Evolutionary conservation across 2,797 vertebrate genomes (phyloP).

Genomic region (Salmo trutta): DNA sequence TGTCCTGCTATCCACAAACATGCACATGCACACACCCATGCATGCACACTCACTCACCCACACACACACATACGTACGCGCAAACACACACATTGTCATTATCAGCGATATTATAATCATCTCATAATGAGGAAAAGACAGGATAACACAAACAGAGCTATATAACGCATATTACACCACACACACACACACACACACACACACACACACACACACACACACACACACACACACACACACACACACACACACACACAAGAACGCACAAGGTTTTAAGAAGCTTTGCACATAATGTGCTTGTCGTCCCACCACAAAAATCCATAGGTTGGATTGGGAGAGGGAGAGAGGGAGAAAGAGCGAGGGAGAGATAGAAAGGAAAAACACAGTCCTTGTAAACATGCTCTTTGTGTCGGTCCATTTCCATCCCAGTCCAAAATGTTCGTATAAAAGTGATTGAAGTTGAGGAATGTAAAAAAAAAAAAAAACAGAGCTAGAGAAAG

Average conservation of each 20-base stretch:
- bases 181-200: slow-evolving; percentile 12
- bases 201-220: slow-evolving; percentile 12
- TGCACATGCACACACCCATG: background rate
- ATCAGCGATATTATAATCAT: background rate
- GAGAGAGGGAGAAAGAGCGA: slow-evolving; percentile 24
- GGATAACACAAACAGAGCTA: slow-evolving; percentile 5
- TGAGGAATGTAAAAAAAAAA: background rate
- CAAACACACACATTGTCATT: background rate
- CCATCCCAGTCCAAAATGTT: slow-evolving; percentile 51
- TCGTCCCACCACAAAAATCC: slow-evolving; percentile 49
- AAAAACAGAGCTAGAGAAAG: background rate
- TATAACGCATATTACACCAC: background rate
- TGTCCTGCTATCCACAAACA: slow-evolving; percentile 13
- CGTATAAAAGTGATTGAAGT: slow-evolving; percentile 53
- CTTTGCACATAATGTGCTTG: slow-evolving; percentile 74
- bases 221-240: slow-evolving; percentile 13
- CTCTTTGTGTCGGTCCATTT: slow-evolving; percentile 57
- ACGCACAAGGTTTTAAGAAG: slow-evolving; percentile 67
- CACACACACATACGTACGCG: background rate
- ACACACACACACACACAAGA: slow-evolving; percentile 18
- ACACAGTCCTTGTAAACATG: slow-evolving; percentile 64
- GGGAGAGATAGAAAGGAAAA: background rate
- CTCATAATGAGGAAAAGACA: slow-evolving; percentile 3
- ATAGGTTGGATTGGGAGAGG: slow-evolving; percentile 56
- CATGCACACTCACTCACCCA: background rate